Conservation (phyloP, 64 coral and sea anemone species). For the Anthopleura sola region DNA sequence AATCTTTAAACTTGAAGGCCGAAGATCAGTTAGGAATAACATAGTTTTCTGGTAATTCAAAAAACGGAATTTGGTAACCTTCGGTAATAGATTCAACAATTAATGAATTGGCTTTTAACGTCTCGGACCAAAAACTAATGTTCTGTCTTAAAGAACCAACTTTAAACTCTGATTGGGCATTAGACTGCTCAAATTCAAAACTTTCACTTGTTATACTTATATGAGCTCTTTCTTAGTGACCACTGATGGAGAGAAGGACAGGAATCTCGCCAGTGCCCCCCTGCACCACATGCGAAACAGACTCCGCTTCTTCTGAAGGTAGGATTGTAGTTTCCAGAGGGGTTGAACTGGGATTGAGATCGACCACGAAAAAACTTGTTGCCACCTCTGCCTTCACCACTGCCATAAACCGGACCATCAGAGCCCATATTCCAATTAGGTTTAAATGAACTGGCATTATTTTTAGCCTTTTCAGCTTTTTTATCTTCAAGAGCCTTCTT, state of each 20-base stretch:
- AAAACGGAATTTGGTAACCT: conserved; percentile 60
- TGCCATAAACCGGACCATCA: no score
- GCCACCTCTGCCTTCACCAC: no score
- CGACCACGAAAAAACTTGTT: no score
- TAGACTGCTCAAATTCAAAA: conserved; percentile 48
- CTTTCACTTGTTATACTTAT: conserved; percentile 48
- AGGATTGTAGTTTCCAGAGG: no score
- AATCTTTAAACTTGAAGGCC: conserved; percentile 47
- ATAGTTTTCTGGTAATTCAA: conserved; percentile 40
- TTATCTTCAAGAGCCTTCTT: no score
- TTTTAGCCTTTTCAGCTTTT: no score
- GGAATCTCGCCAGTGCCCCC: no score
- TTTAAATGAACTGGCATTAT: no score
- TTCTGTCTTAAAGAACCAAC: conserved; percentile 40
- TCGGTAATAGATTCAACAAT: conserved; percentile 46
- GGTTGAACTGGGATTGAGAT: no score
- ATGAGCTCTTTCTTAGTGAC: conserved; percentile 30
- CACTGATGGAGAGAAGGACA: conserved; percentile 20
- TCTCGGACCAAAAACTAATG: conserved; percentile 52
- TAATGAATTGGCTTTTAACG: conserved; percentile 25
- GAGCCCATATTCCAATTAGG: no score
- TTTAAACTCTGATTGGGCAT: conserved; percentile 31
- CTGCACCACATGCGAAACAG: no score
- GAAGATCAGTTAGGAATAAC: conserved; percentile 52
- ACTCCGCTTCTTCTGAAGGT: no score